Evolutionary conservation across 2,113 vertebrate species (phyloP).

Genomic region (Zeus faber): DNA sequence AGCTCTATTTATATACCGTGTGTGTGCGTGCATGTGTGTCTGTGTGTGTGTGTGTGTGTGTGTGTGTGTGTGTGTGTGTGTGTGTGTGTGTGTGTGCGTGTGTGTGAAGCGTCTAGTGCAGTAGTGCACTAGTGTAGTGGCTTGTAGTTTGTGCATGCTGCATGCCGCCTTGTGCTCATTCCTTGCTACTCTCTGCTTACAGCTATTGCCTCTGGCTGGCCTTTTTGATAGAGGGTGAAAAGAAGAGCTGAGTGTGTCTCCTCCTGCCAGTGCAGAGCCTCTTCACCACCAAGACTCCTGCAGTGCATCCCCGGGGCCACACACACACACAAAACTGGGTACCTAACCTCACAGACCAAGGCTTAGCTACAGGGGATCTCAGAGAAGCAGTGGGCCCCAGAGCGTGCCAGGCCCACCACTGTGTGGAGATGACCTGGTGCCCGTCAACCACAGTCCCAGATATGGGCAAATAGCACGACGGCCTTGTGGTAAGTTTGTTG

Average conservation of each 20-base stretch:
- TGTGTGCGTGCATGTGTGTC: too few relatives aligned
- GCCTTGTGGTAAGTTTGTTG: neutral
- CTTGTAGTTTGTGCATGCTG: neutral
- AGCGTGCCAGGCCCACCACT: conserved; percentile 12
- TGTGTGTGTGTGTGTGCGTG: too few relatives aligned
- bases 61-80: too few relatives aligned
- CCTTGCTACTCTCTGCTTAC: conserved; percentile 9
- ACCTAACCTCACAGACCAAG: conserved; percentile 4
- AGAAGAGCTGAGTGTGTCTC: conserved; percentile 11
- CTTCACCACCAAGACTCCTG: too few relatives aligned
- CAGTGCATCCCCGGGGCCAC: too few relatives aligned
- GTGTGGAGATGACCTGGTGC: conserved; percentile 4
- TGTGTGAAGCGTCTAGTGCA: conserved; percentile 15
- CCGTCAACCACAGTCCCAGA: conserved; percentile 20
- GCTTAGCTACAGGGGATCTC: conserved; percentile 24
- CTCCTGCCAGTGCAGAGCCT: neutral
- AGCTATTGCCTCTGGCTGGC: conserved; percentile 11
- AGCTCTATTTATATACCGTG: too few relatives aligned
- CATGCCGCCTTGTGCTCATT: too few relatives aligned
- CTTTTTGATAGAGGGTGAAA: neutral
- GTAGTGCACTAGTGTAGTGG: conserved; percentile 12
- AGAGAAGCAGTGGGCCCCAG: conserved; percentile 11
- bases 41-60: too few relatives aligned
- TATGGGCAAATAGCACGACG: conserved; percentile 7
- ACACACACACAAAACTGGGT: conserved; percentile 17